A percentile compares a stretch with the other conserved stretches of the same genome.
Evolutionary conservation across 2,888 invertebrate species (phyloP).

Genomic region (Notodonta dromedarius): DNA sequence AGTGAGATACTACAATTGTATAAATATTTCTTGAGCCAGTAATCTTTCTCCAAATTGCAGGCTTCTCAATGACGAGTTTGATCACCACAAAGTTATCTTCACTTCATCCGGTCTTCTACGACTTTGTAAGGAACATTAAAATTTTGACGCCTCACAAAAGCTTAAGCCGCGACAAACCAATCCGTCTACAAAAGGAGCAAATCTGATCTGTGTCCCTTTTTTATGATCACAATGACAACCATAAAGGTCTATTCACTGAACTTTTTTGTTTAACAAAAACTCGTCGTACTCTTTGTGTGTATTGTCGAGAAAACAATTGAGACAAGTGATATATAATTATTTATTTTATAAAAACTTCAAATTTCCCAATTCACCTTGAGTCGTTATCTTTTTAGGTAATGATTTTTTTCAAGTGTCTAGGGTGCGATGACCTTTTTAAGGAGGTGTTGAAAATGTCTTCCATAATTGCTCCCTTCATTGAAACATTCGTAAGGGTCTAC

Average conservation of each 20-base stretch:
- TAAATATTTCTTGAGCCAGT: conserved; percentile 20
- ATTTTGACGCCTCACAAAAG: conserved; percentile 44
- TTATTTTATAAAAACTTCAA: conserved; percentile 9
- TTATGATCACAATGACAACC: conserved; percentile 39
- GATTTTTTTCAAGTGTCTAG: conserved; percentile 18
- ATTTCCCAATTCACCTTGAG: conserved; percentile 11
- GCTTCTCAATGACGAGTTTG: conserved; percentile 21
- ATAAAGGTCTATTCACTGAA: conserved; percentile 41
- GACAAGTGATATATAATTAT: conserved; percentile 7
- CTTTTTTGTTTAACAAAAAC: conserved; percentile 26
- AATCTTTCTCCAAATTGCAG: conserved; percentile 14
- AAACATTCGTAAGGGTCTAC: conserved; percentile 73
- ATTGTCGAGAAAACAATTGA: conserved; percentile 28
- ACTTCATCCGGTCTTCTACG: conserved; percentile 23
- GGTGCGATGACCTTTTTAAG: conserved; percentile 54
- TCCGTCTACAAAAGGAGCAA: conserved; percentile 42
- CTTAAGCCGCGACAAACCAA: conserved; percentile 45
- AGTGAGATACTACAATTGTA: conserved; percentile 22
- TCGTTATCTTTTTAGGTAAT: conserved; percentile 16
- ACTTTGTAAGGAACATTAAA: conserved; percentile 19
- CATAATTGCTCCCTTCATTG: conserved; percentile 74
- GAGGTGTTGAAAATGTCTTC: conserved; percentile 69
- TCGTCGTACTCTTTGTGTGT: conserved; percentile 20
- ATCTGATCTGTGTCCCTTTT: conserved; percentile 42
- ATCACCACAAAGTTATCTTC: conserved; percentile 29